Base-by-base conservation (phyloP, 1,140 invertebrate genomes). In the Hycleus cichorii region DNA sequence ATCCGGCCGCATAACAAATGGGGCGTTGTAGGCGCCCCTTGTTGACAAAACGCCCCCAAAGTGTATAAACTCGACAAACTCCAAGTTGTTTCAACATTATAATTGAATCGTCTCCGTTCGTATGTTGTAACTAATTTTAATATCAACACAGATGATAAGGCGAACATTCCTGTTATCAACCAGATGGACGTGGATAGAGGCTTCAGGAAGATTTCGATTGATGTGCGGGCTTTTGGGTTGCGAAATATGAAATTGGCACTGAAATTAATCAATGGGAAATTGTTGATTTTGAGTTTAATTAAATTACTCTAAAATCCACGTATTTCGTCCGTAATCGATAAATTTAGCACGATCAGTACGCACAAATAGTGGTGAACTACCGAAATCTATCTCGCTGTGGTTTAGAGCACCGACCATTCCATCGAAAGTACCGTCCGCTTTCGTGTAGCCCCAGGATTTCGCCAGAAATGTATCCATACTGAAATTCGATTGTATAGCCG, bases 381-480 rank as follows among this genome's bases (percentile, higher is more conserved):
- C 80, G 42, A 86, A 77, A 60, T 88, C 84, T 2, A 81, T 76
- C 47, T 78, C 69, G 10, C 77, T 78, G 11, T 76, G 70, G 47
- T 80, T 73, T 55, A 87, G 73, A 0, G 78, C 76, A 1, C 83
- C 82, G n/a, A 87, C 77, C 72, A 86, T 80, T 3, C 85, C 85
- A 62, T 85, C 84, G 59, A 81, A 85, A 10, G 76, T 76, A 2
- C 83, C 83, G 70, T 86, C 83, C 24, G 77, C 72, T 27, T 77
- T 50, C 39, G 51, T 40, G 64, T 84, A 85, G 4, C 85, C 84
- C 84, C 84, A 87, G 4, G 83, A 82, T 49, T 75, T 74, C 0
- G 77, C 79, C 4, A 75, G 66, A 55, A 68, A 69, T 24, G 85
- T 69, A 49, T 80, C 71, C 40, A 81, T 78, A 9, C 81, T 83